Base-by-base conservation (phyloP, 2,888 invertebrate genomes). In the Petrolisthes cinctipes region DNA sequence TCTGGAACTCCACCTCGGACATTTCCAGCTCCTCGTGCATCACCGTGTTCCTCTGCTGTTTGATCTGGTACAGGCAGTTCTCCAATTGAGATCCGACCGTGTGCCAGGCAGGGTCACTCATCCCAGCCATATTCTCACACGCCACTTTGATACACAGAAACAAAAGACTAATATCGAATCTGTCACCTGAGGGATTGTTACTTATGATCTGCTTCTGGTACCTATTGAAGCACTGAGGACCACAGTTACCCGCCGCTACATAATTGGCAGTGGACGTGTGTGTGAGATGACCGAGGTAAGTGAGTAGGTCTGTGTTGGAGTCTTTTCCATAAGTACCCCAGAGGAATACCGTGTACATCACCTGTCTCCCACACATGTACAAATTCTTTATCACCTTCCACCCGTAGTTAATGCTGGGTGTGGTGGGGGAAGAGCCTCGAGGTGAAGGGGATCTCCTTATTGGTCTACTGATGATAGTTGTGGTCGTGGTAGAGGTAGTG, bases 81-180 rank as follows among this genome's bases (percentile, higher is more conserved):
- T 73, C 73, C 56, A 83, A 54, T 20, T 83, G 51, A 17, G 6
- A 14, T n/a, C 73, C 68, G 37, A 51, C 53, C n/a, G 51, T 11
- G 14, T 37, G 7, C 71, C 73, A 73, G 3, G 20, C 23, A 7
- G 6, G 20, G 73, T 73, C 56, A 53, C n/a, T 11, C 9, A 73
- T 56, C 51, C 14, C 54, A 9, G 73, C 73, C 23, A 73, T 54
- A 7, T 73, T 20, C 54, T 83, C 73, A 54, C 56, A 71, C 53
- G 57, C 73, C 54, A 73, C 54, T 23, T 73, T 73, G 73, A 83
- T 73, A n/a, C n/a, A 23, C 20, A 11, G 9, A 54, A 54, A 54
- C 51, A 83, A 56, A 9, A 73, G 7, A 6, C 53, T 73, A 14
- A 83, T 54, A 73, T 83, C 83, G 56, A n/a, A 71, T 71, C n/a